Evolutionary conservation across 2,113 vertebrate species (phyloP).

Genomic region (Morone saxatilis): DNA sequence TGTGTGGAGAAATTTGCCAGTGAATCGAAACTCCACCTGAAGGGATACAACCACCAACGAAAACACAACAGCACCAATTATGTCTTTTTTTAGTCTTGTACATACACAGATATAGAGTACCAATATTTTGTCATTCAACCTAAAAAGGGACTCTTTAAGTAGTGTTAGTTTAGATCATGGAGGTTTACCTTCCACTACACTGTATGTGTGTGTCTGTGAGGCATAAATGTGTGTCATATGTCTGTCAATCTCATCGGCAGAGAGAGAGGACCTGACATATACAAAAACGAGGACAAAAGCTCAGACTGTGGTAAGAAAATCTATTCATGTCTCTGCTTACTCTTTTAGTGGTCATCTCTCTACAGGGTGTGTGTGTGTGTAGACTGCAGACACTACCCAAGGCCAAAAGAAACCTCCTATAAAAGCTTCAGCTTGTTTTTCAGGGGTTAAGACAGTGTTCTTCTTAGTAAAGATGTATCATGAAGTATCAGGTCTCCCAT

Average conservation of each 20-base stretch:
- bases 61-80: too few relatives aligned
- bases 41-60: background rate
- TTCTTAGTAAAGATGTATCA: too few relatives aligned
- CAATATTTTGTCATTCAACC: too few relatives aligned
- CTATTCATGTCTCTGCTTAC: constrained; percentile 23
- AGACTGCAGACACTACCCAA: background rate
- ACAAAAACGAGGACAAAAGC: constrained; percentile 25
- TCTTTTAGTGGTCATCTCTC: constrained; percentile 2
- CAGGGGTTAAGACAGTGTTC: too few relatives aligned
- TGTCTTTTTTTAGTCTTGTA: background rate
- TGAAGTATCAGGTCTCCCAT: too few relatives aligned
- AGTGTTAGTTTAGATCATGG: background rate
- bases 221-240: background rate
- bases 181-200: background rate
- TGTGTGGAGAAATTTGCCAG: background rate
- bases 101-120: too few relatives aligned
- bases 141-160: background rate
- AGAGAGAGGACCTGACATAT: background rate
- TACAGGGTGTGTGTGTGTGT: background rate
- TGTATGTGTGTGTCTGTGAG: background rate
- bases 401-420: too few relatives aligned
- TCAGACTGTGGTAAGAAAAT: constrained; percentile 10
- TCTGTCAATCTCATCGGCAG: background rate
- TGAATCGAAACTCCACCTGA: constrained; percentile 7
- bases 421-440: too few relatives aligned